A percentile compares a stretch with the other conserved stretches of the same genome.
Conservation (phyloP, 2,797 vertebrate genomes). For the Leptatherina wallacei region DNA sequence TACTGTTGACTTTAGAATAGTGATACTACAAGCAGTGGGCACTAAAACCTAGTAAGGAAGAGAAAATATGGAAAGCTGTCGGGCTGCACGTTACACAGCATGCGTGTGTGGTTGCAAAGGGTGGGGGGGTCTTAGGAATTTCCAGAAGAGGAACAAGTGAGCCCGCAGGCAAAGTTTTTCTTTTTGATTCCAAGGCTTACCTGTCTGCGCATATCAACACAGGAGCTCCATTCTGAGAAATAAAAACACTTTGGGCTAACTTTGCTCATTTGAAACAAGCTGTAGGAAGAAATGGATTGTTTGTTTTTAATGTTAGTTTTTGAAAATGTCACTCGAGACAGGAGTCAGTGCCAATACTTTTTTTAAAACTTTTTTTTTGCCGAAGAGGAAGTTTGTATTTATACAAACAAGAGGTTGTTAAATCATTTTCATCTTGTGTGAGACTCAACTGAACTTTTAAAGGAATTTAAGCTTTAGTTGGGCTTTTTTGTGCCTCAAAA, state of each 20-base stretch:
- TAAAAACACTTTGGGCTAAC: conserved; percentile 27
- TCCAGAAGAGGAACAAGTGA: conserved; percentile 71
- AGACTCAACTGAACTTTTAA: too few relatives aligned
- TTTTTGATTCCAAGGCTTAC: conserved; percentile 65
- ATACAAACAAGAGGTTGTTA: background rate
- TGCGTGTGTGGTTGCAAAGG: conserved; percentile 42
- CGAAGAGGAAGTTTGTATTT: background rate
- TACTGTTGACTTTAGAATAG: conserved; percentile 2
- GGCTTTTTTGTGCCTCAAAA: too few relatives aligned
- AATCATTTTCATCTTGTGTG: background rate
- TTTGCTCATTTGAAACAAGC: conserved; percentile 23
- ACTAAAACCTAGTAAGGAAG: conserved; percentile 39
- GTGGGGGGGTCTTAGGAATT: conserved; percentile 70
- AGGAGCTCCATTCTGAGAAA: conserved; percentile 38
- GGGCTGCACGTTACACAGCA: conserved; percentile 50
- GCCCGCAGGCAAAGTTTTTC: conserved; percentile 70
- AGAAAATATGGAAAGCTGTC: conserved; percentile 34
- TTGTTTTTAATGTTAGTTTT: conserved; percentile 17
- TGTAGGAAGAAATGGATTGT: conserved; percentile 20
- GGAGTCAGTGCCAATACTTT: background rate
- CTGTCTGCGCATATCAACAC: conserved; percentile 72
- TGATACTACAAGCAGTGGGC: background rate
- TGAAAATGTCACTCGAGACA: background rate
- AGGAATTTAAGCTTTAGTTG: too few relatives aligned
- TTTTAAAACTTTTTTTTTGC: too few relatives aligned